A percentile compares a stretch with the other conserved stretches of the same genome.
phyloP scores from a whole-genome alignment of 2,888 invertebrate species.

The Mactromeris polynyma region DNA sequence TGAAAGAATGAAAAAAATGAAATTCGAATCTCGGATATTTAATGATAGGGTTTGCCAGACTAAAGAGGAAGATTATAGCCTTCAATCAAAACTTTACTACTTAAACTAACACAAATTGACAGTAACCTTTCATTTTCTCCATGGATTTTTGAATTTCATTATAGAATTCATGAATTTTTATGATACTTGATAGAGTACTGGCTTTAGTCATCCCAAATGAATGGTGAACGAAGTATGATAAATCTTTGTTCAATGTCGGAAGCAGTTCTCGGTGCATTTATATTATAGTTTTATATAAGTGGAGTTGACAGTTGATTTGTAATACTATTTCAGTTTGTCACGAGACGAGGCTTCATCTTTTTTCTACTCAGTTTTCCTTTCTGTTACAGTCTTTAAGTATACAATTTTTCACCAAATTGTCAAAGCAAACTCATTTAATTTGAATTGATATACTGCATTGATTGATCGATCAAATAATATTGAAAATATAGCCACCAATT shows the following conservation, averaged over 20 bases:
- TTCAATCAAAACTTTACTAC: constrained; percentile 33
- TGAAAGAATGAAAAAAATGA: constrained; percentile 33
- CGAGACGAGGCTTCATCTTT: neutral
- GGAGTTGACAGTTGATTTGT: neutral
- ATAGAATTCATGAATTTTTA: constrained; percentile 5
- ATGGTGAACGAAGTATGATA: neutral
- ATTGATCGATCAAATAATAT: too few relatives aligned
- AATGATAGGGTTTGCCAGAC: constrained; percentile 19
- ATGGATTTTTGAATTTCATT: neutral
- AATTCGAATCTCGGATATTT: constrained; percentile 34
- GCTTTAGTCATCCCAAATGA: neutral
- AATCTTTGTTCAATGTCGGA: neutral
- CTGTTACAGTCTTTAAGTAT: neutral
- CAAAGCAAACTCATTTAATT: too few relatives aligned
- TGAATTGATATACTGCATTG: too few relatives aligned
- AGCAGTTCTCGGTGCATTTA: neutral
- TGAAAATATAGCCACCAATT: too few relatives aligned
- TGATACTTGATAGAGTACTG: constrained; percentile 11
- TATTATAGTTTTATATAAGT: neutral
- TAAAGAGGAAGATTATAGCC: constrained; percentile 31
- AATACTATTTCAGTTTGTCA: neutral
- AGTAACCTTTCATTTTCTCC: constrained; percentile 24
- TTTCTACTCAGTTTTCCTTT: neutral
- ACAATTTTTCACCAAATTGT: too few relatives aligned
- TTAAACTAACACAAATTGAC: constrained; percentile 34